Conservation (phyloP, 2,113 vertebrate species). For the Ondatra zibethicus region DNA sequence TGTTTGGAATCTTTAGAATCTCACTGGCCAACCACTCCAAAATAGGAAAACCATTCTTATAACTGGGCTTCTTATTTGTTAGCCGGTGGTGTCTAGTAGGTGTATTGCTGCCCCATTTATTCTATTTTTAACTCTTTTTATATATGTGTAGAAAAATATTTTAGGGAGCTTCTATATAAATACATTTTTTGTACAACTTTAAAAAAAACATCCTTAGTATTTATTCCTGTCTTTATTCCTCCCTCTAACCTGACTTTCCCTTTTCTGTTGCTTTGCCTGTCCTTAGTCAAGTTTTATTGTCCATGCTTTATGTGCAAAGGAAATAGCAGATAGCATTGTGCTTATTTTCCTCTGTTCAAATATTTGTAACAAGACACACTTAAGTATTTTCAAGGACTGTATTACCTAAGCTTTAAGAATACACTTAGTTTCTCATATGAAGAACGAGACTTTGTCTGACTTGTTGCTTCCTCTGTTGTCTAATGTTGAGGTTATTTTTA, state of each 20-base stretch:
- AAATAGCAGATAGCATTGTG: slow-evolving; percentile 70
- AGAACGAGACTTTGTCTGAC: slow-evolving; percentile 83
- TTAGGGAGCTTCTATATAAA: not conserved
- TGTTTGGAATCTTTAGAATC: not conserved
- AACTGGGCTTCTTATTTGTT: not conserved
- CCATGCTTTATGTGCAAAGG: slow-evolving; percentile 78
- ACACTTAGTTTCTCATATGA: slow-evolving; percentile 87
- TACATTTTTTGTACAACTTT: not conserved
- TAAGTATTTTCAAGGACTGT: slow-evolving; percentile 90
- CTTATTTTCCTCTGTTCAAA: slow-evolving; percentile 87
- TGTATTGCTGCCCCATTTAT: not conserved
- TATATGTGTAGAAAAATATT: not conserved
- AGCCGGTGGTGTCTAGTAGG: not conserved
- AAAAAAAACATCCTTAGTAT: not conserved
- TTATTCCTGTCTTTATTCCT: not conserved
- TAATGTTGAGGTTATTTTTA: slow-evolving; percentile 86
- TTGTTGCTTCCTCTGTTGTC: slow-evolving; percentile 85
- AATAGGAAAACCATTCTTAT: not conserved
- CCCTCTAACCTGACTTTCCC: not conserved
- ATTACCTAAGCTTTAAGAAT: slow-evolving; percentile 90
- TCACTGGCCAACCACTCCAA: not conserved
- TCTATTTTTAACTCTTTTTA: not conserved
- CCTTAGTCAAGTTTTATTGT: slow-evolving; percentile 75
- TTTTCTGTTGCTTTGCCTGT: slow-evolving; percentile 69
- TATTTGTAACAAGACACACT: slow-evolving; percentile 94